Evolutionary conservation across 2,113 vertebrate species (phyloP).

Genomic region (Herpailurus yagouaroundi): DNA sequence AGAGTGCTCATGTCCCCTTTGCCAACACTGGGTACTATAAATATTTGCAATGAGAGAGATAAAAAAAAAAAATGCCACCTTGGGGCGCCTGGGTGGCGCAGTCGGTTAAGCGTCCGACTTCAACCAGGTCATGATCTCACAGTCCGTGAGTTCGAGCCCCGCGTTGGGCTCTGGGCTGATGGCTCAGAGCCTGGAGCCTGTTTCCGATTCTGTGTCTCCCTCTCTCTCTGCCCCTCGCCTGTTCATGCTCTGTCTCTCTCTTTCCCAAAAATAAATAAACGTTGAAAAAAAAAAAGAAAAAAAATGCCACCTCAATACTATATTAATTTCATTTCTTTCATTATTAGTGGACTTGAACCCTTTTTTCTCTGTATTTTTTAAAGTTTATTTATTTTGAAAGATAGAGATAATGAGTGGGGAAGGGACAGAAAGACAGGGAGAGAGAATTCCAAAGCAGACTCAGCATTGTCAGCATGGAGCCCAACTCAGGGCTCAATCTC

Average conservation of each 20-base stretch:
- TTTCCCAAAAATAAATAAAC: too few relatives aligned
- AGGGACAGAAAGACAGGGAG: not conserved
- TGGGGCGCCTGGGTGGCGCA: too few relatives aligned
- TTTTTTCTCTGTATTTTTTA: not conserved
- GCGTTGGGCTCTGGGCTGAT: too few relatives aligned
- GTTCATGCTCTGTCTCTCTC: too few relatives aligned
- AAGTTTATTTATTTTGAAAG: not conserved
- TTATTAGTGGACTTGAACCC: not conserved
- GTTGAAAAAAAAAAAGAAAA: too few relatives aligned
- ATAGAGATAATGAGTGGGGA: not conserved
- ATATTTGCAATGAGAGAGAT: conserved; percentile 1
- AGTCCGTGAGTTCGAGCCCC: too few relatives aligned
- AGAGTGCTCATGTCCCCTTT: not conserved
- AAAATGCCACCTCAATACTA: not conserved
- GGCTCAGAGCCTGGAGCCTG: too few relatives aligned
- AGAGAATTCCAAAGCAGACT: not conserved
- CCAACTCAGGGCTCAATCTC: not conserved
- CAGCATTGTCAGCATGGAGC: not conserved
- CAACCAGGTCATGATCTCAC: too few relatives aligned
- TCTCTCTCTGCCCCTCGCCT: too few relatives aligned
- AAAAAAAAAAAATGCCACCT: too few relatives aligned
- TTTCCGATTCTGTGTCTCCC: too few relatives aligned
- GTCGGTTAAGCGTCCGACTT: too few relatives aligned
- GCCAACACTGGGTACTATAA: not conserved
- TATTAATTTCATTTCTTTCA: not conserved